phyloP scores from a whole-genome alignment of 2,113 vertebrate genomes.

The Camelus bactrianus region DNA sequence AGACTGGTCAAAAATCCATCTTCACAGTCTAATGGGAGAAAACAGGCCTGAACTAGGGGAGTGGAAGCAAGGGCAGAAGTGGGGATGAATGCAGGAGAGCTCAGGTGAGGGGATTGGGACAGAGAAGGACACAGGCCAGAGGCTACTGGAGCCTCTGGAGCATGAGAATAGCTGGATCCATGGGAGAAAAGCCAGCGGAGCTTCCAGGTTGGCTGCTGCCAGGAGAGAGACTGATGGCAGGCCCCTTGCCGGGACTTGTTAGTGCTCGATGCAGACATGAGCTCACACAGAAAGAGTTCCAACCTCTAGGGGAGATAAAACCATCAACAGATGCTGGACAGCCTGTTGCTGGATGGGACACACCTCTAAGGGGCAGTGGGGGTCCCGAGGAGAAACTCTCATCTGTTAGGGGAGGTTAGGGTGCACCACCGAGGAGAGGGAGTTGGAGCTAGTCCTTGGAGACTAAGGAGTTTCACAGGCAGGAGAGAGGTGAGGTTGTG shows the following conservation, averaged over 20 bases:
- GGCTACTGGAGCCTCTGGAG: not conserved
- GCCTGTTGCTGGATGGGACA: not conserved
- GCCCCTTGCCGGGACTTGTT: not conserved
- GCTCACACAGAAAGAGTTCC: not conserved
- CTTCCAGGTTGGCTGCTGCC: not conserved
- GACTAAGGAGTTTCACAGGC: not conserved
- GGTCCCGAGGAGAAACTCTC: rapidly evolving
- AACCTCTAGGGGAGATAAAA: not conserved
- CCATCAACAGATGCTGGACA: not conserved
- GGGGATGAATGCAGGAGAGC: not conserved
- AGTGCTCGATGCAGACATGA: not conserved
- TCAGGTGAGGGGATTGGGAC: not conserved
- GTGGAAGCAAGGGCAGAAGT: too few relatives aligned
- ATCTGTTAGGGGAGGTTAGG: not conserved
- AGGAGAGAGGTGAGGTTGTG: not conserved
- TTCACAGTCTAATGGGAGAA: not conserved
- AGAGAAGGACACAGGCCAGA: not conserved
- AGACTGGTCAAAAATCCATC: not conserved
- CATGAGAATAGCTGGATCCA: not conserved
- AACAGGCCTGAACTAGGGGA: not conserved
- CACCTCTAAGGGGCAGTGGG: too few relatives aligned
- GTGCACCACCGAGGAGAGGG: not conserved
- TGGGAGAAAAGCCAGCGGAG: not conserved
- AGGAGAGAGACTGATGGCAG: not conserved
- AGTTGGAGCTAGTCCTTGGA: not conserved